Conservation (phyloP, 2,113 vertebrate species). For the Cepphus grylle region DNA sequence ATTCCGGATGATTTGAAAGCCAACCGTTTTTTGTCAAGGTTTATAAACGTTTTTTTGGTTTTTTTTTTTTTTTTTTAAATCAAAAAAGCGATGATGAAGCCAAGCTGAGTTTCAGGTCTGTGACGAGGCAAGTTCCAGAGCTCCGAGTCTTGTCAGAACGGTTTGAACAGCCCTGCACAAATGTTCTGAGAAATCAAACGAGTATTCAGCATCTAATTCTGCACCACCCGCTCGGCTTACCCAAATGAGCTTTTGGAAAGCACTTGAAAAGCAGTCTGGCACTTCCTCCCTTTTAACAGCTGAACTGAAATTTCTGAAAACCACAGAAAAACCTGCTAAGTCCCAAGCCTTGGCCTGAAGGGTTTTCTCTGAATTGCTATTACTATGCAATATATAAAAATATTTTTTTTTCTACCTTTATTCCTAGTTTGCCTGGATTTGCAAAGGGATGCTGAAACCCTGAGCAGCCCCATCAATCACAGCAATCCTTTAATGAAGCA, state of each 20-base stretch:
- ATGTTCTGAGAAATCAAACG: slow-evolving; percentile 49
- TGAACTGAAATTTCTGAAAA: slow-evolving; percentile 41
- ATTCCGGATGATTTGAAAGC: neutral
- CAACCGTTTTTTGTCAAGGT: neutral
- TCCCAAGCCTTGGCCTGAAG: neutral
- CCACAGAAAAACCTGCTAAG: neutral
- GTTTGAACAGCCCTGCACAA: slow-evolving; percentile 15
- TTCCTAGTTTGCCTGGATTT: neutral
- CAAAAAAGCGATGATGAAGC: neutral
- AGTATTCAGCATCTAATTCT: slow-evolving; percentile 16
- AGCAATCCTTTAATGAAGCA: neutral
- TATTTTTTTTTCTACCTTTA: neutral
- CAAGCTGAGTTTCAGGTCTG: neutral
- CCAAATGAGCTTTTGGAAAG: slow-evolving; percentile 56
- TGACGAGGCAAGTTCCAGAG: slow-evolving; percentile 2
- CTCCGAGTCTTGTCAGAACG: neutral
- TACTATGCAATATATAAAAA: neutral
- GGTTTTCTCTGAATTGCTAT: neutral
- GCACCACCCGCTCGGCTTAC: neutral
- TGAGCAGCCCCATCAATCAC: neutral
- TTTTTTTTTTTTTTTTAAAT: neutral
- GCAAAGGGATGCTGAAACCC: neutral
- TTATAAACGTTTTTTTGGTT: neutral
- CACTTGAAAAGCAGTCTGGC: slow-evolving; percentile 53
- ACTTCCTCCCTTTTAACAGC: slow-evolving; percentile 41